Evolutionary conservation across 2,113 vertebrate species (phyloP), one percentile per base, ranked within the genome.

Genomic region (Hiodon alosoides): DNA sequence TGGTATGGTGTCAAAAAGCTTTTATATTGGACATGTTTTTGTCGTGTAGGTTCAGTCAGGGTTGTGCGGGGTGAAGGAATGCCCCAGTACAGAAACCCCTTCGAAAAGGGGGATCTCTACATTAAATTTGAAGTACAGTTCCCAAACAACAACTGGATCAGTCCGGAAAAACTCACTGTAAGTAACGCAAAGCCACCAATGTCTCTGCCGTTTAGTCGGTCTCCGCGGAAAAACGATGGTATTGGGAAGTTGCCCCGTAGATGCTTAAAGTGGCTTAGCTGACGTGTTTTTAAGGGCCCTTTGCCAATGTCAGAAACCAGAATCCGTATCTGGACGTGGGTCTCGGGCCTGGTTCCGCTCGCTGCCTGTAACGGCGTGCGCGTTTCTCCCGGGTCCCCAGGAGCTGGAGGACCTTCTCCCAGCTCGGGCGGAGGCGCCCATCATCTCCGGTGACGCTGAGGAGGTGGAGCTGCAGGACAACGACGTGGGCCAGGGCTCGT

Each of bases 121-220:
- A 90, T 99, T 82, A 99, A 98, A 78, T 99, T 99, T 87, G 96
- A 99, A 0, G 96, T 99, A 78, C 93, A 96, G 78, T 99, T 99
- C 87, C 97, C 97, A 74, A 95, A 97, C 84, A 98, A 95, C 85
- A 98, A 98, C 90, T 99, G 97, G 96, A 98, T 99, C 82, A 95
- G 93, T 86, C 91, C 94, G 11, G 96, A 98, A 75, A 99, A 98
- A 82, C 92, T 99, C 77, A 94, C 94, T 81, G 97, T 98, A 83
- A 95, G 95, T 91, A 16, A 31, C 31, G 31, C 31, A 31, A 31
- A 31, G 2, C 31, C 31, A 31, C 31, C 31, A 31, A 31, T 31
- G 31, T 31, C 31, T 0, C 31, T 31, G 31, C 1, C 31, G 0
- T 31, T 31, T 31, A 31, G 31, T 31, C 31, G 31, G 31, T 31